Evolutionary conservation across 2,113 vertebrate species (phyloP), one percentile per base, ranked within the genome.

Genomic region (Saccopteryx leptura): DNA sequence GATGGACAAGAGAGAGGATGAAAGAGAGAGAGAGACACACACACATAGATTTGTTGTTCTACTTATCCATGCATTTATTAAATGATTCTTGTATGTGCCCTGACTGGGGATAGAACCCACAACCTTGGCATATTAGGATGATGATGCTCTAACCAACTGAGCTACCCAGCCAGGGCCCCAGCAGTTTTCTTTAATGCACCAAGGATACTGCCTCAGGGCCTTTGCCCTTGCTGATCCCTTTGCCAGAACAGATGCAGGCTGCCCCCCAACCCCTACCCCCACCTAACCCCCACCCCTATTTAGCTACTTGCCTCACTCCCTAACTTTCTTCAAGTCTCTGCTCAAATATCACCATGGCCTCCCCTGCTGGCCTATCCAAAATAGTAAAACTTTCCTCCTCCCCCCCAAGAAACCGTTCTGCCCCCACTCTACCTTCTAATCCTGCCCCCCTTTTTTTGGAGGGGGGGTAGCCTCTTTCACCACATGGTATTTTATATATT

Each of bases 261-360:
- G 33, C 17, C 52, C 48, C 12, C 0, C 3, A 39, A 39, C 39
- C 6, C 9, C 9, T 3, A 1, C 24, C 54, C 7, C 0, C 5
- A 0, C 5, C 2, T 39, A 39, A 39, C 2, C 5, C 31, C 12
- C 7, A 15, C 24, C 17, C 50, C 3, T 2, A 7, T 46, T 66
- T 39, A 21, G 33, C 50, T 48, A 48, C 33, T 28, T 14, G 3
- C 63, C 13, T 60, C 18, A 31, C 24, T 48, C 56, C 19, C 31
- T 61, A 17, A 21, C 84, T 71, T 13, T 87, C 61, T 88, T 46
- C n/a, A 2, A 3, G 5, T 50, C 50, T 72, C 65, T 74, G 79
- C 39, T 74, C 33, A 54, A 66, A 28, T 48, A 33, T 50, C 14
- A 60, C 50, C 28, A 65, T 33, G 39, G 15, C 50, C n/a, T 48